A percentile compares a stretch with the other conserved stretches of the same genome.
These are phyloP conservation scores for Brienomyrus brachyistius DNA, from an alignment of 2,113 vertebrate species.

Conservation along the genomic window DNA sequence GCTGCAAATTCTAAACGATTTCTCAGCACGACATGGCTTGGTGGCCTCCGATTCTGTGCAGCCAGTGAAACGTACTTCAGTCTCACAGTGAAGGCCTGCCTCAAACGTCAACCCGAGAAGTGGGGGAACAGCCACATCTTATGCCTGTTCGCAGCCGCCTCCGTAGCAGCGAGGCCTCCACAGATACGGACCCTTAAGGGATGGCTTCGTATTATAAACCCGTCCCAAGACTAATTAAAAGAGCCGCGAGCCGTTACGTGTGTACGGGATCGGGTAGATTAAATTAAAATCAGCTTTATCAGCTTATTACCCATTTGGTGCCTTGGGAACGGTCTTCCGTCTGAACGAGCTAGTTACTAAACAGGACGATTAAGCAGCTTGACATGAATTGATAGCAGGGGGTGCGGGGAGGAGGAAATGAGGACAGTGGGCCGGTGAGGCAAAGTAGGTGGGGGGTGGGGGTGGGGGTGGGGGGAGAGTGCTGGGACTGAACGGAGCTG, in stretches of 20 bases:
- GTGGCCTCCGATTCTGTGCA: neutral
- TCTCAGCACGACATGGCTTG: neutral
- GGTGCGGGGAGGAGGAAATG: neutral
- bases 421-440: neutral
- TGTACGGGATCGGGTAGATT: neutral
- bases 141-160: neutral
- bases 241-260: neutral
- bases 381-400: neutral
- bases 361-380: neutral
- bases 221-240: neutral
- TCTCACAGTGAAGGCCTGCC: neutral
- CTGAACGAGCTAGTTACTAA: neutral
- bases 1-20: neutral
- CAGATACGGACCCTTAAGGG: neutral
- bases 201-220: neutral
- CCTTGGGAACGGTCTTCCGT: neutral
- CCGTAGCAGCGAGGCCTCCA: neutral
- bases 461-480: neutral
- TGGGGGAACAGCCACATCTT: neutral
- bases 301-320: neutral
- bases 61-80: neutral
- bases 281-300: slow-evolving; percentile 5
- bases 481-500: neutral
- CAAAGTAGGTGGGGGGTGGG: neutral
- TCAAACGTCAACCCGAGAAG: neutral